These are phyloP conservation scores for Chloroclystis v-ata DNA, from an alignment of 2,888 invertebrate species.

Conservation along the genomic window DNA sequence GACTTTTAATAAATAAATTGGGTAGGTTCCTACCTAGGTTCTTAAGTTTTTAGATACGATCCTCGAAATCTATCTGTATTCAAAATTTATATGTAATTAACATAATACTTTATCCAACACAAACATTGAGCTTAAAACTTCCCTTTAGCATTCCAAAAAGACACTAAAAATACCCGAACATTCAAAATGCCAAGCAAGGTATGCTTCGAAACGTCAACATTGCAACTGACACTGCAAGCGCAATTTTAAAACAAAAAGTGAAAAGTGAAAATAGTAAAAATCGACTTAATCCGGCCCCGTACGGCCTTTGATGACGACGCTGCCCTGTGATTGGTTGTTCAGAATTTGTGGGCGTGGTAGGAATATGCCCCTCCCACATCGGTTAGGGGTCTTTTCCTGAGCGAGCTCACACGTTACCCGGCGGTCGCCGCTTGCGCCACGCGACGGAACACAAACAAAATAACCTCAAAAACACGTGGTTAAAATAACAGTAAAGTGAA, in stretches of 20 bases:
- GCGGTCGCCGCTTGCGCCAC: slow-evolving; percentile 74
- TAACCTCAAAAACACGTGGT: slow-evolving; percentile 53
- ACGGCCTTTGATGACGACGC: slow-evolving; percentile 59
- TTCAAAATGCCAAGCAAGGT: slow-evolving; percentile 47
- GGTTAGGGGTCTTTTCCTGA: slow-evolving; percentile 58
- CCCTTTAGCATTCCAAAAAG: slow-evolving; percentile 4
- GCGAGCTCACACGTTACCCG: slow-evolving; percentile 67
- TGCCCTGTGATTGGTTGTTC: slow-evolving; percentile 46
- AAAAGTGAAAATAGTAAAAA: slow-evolving; percentile 66
- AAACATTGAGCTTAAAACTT: background rate
- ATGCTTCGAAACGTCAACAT: slow-evolving; percentile 52
- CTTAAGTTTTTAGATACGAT: too few species aligned
- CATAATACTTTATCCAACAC: too few species aligned
- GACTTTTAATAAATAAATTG: too few species aligned
- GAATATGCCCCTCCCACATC: slow-evolving; percentile 56
- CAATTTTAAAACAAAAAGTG: slow-evolving; percentile 62
- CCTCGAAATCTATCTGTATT: too few species aligned
- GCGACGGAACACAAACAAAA: slow-evolving; percentile 42
- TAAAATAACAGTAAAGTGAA: slow-evolving; percentile 20
- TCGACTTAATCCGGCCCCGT: slow-evolving; percentile 70
- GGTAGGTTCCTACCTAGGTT: too few species aligned
- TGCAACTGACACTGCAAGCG: slow-evolving; percentile 56
- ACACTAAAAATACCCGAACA: slow-evolving; percentile 37
- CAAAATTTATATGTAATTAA: too few species aligned
- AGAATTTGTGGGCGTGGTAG: slow-evolving; percentile 56